Evolutionary conservation across 2,113 vertebrate genomes (phyloP), one percentile per base, ranked within the genome.

Genomic region (Plecotus auritus): DNA sequence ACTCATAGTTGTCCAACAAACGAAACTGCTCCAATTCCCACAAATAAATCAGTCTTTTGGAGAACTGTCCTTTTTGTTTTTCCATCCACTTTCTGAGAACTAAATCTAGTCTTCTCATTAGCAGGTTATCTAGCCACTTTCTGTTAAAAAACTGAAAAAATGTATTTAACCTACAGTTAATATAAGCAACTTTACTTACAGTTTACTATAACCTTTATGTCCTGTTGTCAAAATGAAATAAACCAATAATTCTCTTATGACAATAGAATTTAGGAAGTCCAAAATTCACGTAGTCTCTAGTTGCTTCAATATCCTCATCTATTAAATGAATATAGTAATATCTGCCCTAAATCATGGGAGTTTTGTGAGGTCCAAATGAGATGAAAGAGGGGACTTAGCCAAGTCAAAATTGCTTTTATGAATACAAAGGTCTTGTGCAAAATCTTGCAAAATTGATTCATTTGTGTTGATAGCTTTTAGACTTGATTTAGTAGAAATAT

Each of bases 1-100:
- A 96, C 42, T 93, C 88, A 96, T 76, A 73, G 22, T 23, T 56
- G 40, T 90, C 93, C 84, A 45, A 97, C 88, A 97, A 97, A 96
- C 47, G 51, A 95, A 94, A 70, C 69, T 80, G 73, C 90, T 98
- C 93, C 22, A 26, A 18, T 97, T 97, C 97, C 93, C 28, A 86
- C 85, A 73, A 47, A 8, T 85, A 73, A 87, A 92, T 85, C 94
- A 94, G 2, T 45, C 66, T 85, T 96, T 97, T 81, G 78, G 70
- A 59, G 95, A 83, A 92, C 9, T 78, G 37, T 54, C 61, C 40
- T 96, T 97, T 95, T 1, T 64, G 11, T 64, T 64, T 83, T 89
- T 92, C 85, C 40, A 28, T 69, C 85, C 5, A 37, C 32, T 91
- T 89, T 45, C 56, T 88, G 32, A 89, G 82, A 72, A 95, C 12